A percentile compares a stretch with the other conserved stretches of the same genome.
These are phyloP conservation scores for Parus major DNA, from an alignment of 2,113 vertebrate genomes.

Conservation along the genomic window DNA sequence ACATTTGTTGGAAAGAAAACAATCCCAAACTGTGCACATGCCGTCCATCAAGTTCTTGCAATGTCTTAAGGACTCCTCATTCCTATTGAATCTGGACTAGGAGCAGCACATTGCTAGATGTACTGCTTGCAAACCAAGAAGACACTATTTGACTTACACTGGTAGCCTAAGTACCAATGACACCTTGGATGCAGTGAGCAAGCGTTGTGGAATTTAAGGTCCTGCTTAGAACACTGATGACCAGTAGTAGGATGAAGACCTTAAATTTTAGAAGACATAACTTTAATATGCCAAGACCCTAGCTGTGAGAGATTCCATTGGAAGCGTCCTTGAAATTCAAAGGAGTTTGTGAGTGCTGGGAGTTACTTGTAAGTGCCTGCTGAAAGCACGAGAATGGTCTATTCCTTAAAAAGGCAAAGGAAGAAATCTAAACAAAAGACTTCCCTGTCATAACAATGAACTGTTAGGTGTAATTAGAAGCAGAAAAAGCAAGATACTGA, in stretches of 20 bases:
- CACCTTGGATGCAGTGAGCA: not conserved
- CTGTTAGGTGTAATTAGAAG: not conserved
- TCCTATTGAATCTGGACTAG: not conserved
- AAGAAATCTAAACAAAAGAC: not conserved
- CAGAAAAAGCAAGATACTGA: not conserved
- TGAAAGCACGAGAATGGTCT: not conserved
- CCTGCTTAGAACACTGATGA: not conserved
- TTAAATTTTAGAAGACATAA: not conserved
- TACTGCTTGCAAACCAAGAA: not conserved
- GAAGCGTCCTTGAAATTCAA: not conserved
- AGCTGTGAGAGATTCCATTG: not conserved
- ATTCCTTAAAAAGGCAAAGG: not conserved
- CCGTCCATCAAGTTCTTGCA: not conserved
- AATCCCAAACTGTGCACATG: not conserved
- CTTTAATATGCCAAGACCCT: not conserved
- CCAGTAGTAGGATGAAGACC: not conserved
- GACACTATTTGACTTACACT: not conserved
- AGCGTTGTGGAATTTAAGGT: not conserved
- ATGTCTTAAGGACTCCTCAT: not conserved
- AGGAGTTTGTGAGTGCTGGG: not conserved
- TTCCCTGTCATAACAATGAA: not conserved
- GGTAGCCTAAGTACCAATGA: not conserved
- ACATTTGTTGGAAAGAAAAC: accelerated
- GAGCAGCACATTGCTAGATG: not conserved
- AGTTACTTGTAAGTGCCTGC: not conserved